phyloP scores from a whole-genome alignment of 2,797 vertebrate genomes.

The Sebastes melanostomus region DNA sequence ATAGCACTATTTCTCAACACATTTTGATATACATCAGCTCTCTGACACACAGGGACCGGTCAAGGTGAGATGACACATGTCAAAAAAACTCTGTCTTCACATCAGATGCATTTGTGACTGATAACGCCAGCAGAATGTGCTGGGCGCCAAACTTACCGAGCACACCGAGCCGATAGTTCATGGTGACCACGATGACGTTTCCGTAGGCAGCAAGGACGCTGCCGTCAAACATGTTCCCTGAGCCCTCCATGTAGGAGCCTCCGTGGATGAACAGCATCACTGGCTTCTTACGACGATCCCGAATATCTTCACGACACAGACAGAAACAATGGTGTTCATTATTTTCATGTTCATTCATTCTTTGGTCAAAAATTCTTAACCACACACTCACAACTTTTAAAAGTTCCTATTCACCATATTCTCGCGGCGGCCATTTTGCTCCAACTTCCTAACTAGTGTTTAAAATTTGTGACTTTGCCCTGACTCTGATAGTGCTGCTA shows the following conservation, averaged over 20 bases:
- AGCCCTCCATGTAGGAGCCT: constrained; percentile 97
- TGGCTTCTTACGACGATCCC: constrained; percentile 93
- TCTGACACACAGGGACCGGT: neutral
- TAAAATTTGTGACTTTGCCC: no score
- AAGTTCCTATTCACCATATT: neutral
- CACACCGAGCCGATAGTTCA: constrained; percentile 97
- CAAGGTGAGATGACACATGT: constrained; percentile 2
- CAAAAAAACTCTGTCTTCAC: neutral
- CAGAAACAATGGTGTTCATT: constrained; percentile 8
- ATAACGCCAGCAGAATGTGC: neutral
- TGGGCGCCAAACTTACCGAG: constrained; percentile 86
- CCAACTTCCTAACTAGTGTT: no score
- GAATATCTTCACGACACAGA: constrained; percentile 86
- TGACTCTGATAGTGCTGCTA: no score
- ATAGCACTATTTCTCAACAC: neutral
- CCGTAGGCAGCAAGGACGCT: constrained; percentile 94
- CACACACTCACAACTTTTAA: neutral
- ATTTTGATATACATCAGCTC: neutral
- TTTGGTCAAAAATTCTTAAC: neutral
- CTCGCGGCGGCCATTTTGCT: no score
- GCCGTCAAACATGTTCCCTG: constrained; percentile 96
- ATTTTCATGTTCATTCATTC: neutral
- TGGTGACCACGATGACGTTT: constrained; percentile 94
- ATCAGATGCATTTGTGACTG: neutral
- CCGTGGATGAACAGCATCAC: constrained; percentile 98